phyloP scores from a whole-genome alignment of 2,113 vertebrate species.

The Chitala chitala region DNA sequence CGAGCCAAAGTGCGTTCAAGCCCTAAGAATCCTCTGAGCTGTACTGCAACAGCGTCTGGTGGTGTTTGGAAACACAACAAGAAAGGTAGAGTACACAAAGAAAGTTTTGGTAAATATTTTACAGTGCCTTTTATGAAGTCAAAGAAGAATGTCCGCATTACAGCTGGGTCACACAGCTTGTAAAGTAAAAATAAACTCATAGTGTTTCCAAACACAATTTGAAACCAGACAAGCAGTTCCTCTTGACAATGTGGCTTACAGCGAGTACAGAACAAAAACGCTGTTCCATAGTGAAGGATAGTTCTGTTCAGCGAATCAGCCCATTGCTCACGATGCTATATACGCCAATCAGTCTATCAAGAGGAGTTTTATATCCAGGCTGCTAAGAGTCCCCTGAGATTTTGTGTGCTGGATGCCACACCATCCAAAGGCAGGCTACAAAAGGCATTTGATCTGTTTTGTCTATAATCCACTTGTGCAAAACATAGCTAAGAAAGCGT shows the following conservation, averaged over 20 bases:
- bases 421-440: too few species aligned
- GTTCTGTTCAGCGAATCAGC: neutral
- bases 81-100: neutral
- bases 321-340: neutral
- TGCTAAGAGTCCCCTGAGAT: too few species aligned
- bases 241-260: too few species aligned
- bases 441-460: too few species aligned
- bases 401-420: too few species aligned
- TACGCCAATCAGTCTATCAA: neutral
- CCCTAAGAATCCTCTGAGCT: neutral
- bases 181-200: conserved; percentile 15
- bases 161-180: too few species aligned
- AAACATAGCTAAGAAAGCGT: neutral
- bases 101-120: neutral
- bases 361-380: neutral
- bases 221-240: too few species aligned
- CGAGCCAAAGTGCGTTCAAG: neutral
- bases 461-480: too few species aligned
- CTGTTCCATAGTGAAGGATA: neutral
- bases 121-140: neutral
- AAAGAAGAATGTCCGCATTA: conserved; percentile 13
- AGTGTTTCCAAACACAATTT: neutral
- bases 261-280: too few species aligned
- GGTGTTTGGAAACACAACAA: neutral
- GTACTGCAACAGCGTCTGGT: neutral